Conservation (phyloP, 2,113 vertebrate genomes). For the Plecturocebus donacophilus region DNA sequence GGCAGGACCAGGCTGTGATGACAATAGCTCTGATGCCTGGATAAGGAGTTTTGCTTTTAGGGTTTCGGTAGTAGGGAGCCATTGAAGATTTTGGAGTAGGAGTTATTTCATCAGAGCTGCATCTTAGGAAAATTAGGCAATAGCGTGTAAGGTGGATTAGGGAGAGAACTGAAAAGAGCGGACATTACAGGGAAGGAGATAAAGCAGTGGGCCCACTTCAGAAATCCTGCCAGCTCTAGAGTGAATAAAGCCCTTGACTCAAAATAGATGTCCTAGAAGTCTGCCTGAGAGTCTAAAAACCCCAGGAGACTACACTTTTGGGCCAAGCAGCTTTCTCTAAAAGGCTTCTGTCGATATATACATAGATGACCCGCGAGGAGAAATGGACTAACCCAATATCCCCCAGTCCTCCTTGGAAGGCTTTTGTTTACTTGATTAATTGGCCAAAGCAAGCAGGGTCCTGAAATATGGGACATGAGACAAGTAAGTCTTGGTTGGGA, state of each 20-base stretch:
- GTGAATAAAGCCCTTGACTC: not conserved
- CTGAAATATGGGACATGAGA: not conserved
- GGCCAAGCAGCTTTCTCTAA: not conserved
- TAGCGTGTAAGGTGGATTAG: not conserved
- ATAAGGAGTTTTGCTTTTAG: not conserved
- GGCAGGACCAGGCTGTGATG: not conserved
- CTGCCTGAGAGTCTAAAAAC: not conserved
- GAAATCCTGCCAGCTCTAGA: not conserved
- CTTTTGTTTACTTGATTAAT: not conserved
- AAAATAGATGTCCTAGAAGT: not conserved
- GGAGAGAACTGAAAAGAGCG: not conserved
- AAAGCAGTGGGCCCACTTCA: not conserved
- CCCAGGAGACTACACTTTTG: not conserved
- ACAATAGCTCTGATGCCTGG: not conserved
- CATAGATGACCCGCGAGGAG: not conserved
- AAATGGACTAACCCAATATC: not conserved
- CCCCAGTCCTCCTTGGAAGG: not conserved
- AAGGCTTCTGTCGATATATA: not conserved
- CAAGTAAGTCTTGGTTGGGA: not conserved
- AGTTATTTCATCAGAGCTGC: not conserved
- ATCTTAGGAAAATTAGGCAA: not conserved
- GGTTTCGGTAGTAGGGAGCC: not conserved
- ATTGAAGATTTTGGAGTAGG: not conserved
- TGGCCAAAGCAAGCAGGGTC: not conserved
- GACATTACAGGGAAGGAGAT: not conserved